Evolutionary conservation across 2,888 invertebrate species (phyloP).

Genomic region (Steromphala cineraria): DNA sequence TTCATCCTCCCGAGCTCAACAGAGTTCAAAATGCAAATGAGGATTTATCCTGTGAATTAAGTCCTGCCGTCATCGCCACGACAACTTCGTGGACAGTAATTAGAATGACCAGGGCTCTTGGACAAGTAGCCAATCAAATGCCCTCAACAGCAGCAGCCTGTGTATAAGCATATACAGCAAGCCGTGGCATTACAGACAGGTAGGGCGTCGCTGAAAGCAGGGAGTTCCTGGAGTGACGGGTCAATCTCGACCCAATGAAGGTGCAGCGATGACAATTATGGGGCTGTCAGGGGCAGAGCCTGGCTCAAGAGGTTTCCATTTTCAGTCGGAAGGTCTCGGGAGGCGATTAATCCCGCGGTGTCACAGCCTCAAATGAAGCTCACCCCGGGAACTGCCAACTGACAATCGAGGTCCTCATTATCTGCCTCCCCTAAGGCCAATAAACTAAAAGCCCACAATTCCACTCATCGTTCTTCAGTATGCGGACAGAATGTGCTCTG

Average conservation of each 20-base stretch:
- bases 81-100: too few relatives aligned
- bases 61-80: too few relatives aligned
- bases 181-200: not conserved
- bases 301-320: constrained; percentile 14
- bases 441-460: constrained; percentile 33
- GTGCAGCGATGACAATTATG: constrained; percentile 32
- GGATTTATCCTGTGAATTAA: too few relatives aligned
- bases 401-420: constrained; percentile 11
- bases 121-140: too few relatives aligned
- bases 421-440: constrained; percentile 26
- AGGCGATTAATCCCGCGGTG: constrained; percentile 35
- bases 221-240: constrained; percentile 29
- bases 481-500: constrained; percentile 20
- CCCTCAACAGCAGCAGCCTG: not conserved
- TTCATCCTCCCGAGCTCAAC: too few relatives aligned
- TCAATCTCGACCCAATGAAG: constrained; percentile 30
- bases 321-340: constrained; percentile 18
- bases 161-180: not conserved
- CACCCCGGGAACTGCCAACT: constrained; percentile 10
- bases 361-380: constrained; percentile 25
- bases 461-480: constrained; percentile 30
- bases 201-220: not conserved
- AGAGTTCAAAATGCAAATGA: too few relatives aligned
- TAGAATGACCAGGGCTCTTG: too few relatives aligned
- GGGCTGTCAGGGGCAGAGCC: constrained; percentile 42